Percentiles rank a stretch among this genome's conserved stretches.
phyloP scores from a whole-genome alignment of 2,113 vertebrate genomes.

The Eleginops maclovinus region DNA sequence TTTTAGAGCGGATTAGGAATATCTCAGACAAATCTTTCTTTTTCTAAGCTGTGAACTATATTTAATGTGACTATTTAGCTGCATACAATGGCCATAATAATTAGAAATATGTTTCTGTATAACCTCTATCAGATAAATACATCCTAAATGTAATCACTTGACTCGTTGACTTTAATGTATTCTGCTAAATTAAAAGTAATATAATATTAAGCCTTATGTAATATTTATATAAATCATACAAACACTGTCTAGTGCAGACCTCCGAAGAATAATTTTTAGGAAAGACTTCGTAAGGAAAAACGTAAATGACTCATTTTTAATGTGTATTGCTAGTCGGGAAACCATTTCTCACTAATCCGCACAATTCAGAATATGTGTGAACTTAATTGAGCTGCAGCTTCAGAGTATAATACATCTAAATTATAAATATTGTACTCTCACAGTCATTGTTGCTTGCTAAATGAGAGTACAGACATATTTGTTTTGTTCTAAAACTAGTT shows the following conservation, averaged over 20 bases:
- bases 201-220: background rate
- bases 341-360: slow-evolving; percentile 10
- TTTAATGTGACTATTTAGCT: background rate
- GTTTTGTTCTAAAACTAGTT: background rate
- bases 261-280: background rate
- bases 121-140: background rate
- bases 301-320: background rate
- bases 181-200: background rate
- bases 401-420: background rate
- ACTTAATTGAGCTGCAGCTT: slow-evolving; percentile 12
- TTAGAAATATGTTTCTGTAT: background rate
- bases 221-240: background rate
- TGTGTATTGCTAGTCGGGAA: background rate
- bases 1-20: background rate
- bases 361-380: slow-evolving; percentile 1
- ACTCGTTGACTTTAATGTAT: background rate
- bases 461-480: background rate
- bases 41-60: background rate
- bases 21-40: background rate
- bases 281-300: background rate
- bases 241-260: background rate
- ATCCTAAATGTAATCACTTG: background rate
- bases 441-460: background rate
- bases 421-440: background rate
- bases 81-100: background rate